phyloP scores from a whole-genome alignment of 1,140 invertebrate species.

The Goniozus legneri region DNA sequence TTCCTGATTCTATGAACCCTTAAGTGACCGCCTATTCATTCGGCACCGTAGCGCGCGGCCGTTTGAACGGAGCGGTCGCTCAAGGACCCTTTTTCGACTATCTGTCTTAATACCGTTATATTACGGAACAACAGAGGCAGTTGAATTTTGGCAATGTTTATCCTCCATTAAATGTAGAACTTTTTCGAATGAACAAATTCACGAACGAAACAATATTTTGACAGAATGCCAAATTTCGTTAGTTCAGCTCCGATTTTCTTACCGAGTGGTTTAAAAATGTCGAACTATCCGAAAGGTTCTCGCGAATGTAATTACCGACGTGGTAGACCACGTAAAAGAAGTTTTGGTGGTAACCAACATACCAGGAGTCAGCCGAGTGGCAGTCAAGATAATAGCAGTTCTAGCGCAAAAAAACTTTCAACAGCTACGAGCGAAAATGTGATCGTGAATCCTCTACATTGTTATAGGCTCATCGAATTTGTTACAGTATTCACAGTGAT shows the following conservation, averaged over 20 bases:
- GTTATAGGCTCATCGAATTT: slow-evolving; percentile 25
- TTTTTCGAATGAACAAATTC: too few species aligned
- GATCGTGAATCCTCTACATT: slow-evolving; percentile 8
- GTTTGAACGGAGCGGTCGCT: too few species aligned
- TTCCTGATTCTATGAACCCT: too few species aligned
- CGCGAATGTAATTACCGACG: background rate
- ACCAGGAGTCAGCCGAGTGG: background rate
- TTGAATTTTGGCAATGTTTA: too few species aligned
- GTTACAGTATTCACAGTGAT: slow-evolving; percentile 21
- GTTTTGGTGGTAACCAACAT: slow-evolving; percentile 7
- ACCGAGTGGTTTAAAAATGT: background rate
- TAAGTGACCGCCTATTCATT: too few species aligned
- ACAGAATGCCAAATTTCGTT: too few species aligned
- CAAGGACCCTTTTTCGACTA: too few species aligned
- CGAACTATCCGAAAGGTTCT: slow-evolving; percentile 7
- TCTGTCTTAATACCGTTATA: too few species aligned
- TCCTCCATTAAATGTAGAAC: too few species aligned
- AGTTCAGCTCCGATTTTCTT: background rate
- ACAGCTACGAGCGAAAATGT: slow-evolving; percentile 12
- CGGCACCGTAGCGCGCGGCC: too few species aligned
- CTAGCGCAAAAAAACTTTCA: slow-evolving; percentile 12
- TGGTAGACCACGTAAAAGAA: slow-evolving; percentile 10
- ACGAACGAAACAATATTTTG: too few species aligned
- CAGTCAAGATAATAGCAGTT: slow-evolving; percentile 4
- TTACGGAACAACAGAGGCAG: too few species aligned